Evolutionary conservation across 2,888 invertebrate species (phyloP), one percentile per base, ranked within the genome.

Genomic region (Drosophila recens): DNA sequence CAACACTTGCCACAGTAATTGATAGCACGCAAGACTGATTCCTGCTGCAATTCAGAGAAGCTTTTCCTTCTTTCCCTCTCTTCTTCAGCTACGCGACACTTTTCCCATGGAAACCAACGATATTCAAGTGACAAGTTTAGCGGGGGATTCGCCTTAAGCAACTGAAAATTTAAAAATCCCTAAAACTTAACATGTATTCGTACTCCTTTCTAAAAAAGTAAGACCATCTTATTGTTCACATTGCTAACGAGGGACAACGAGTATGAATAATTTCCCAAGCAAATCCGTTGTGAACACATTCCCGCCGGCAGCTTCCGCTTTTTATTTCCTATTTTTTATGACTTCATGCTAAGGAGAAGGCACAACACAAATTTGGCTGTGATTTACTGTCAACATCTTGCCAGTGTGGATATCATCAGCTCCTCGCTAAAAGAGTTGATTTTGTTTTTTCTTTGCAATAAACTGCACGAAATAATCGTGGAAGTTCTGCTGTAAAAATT

Each of bases 1-100:
- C 89, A 87, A 87, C 86, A 86, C 89, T 86, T 84, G 89, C 89
- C 82, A 80, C 80, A 87, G 86, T 86, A 86, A 86, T 86, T 86
- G 86, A 86, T 86, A 89, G 89, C 89, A 86, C 78, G 86, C 89
- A 80, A 84, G 89, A 86, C 67, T 87, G 89, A 87, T 86, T 86
- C 82, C 72, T 75, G 79, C 77, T 67, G 81, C 81, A 83, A 83
- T 80, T 83, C 73, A 61, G 65, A 48, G 68, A 38, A 77, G 57
- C 83, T 58, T 40, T 11, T 34, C 15, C 17, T 20, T 4, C 5
- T 49, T 33, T 42, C 34, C 45, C 57, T 45, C 40, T 40, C 57
- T 74, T 67, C 56, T 61, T 51, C 43, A 67, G 49, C 57, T 69
- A 63, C 67, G 78, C 78, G 75, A 83, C 81, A 78, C 87, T 66